phyloP scores from a whole-genome alignment of 2,888 invertebrate species.

The Diarsia rubi region DNA sequence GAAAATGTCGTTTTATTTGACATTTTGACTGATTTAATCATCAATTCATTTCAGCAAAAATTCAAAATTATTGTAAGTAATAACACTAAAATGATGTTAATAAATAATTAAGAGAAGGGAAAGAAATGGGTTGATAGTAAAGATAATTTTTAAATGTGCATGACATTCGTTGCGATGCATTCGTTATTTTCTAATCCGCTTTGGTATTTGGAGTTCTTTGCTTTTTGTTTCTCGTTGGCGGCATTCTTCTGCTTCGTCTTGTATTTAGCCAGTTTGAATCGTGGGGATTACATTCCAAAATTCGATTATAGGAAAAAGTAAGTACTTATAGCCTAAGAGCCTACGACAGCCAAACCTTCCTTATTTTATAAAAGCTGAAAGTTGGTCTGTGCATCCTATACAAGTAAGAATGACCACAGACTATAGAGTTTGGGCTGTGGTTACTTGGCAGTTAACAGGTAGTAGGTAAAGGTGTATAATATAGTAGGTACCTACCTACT shows the following conservation, averaged over 20 bases:
- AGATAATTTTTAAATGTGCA: constrained; percentile 69
- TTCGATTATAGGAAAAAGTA: constrained; percentile 81
- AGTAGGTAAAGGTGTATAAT: too few species aligned
- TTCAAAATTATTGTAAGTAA: neutral
- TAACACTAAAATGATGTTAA: neutral
- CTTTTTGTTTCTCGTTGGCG: constrained; percentile 75
- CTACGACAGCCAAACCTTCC: too few species aligned
- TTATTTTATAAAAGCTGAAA: too few species aligned
- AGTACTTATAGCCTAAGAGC: constrained; percentile 66
- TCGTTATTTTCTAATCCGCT: constrained; percentile 77
- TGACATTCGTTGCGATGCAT: constrained; percentile 26
- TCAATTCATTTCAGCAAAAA: neutral
- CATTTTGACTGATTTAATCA: neutral
- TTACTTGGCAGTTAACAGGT: too few species aligned
- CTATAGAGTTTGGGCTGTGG: too few species aligned
- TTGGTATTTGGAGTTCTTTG: constrained; percentile 86
- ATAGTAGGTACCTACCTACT: too few species aligned
- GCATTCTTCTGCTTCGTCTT: constrained; percentile 80
- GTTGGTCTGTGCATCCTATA: too few species aligned
- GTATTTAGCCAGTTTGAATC: constrained; percentile 79
- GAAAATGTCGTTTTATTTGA: constrained; percentile 17
- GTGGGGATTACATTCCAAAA: constrained; percentile 74
- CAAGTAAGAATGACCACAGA: too few species aligned
- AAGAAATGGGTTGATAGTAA: neutral
- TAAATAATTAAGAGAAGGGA: neutral